Evolutionary conservation across 2,797 vertebrate genomes (phyloP).

Genomic region (Malacoctenus gilli): DNA sequence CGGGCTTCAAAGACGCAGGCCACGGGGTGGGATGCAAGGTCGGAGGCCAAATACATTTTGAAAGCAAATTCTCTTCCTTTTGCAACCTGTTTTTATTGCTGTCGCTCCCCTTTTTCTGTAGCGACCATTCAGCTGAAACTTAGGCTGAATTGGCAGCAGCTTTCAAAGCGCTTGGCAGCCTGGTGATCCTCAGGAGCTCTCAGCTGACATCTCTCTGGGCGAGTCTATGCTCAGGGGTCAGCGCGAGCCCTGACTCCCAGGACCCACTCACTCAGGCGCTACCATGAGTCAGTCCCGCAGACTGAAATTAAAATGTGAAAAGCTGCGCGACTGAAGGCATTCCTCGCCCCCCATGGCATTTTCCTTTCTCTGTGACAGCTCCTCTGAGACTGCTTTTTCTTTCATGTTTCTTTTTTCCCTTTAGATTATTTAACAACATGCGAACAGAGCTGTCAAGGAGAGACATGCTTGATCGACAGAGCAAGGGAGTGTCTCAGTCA

Average conservation of each 20-base stretch:
- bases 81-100: slow-evolving; percentile 92
- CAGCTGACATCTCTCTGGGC: slow-evolving; percentile 86
- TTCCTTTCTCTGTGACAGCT: slow-evolving; percentile 82
- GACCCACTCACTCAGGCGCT: slow-evolving; percentile 83
- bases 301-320: slow-evolving; percentile 93
- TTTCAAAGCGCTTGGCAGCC: slow-evolving; percentile 90
- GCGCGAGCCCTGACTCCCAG: slow-evolving; percentile 83
- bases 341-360: slow-evolving; percentile 82
- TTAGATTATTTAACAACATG: slow-evolving; percentile 85
- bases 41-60: slow-evolving; percentile 85
- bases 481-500: slow-evolving; percentile 76
- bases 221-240: slow-evolving; percentile 87
- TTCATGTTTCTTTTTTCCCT: slow-evolving; percentile 81
- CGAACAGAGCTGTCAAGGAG: slow-evolving; percentile 80
- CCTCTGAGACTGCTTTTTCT: slow-evolving; percentile 83
- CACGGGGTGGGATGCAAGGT: slow-evolving; percentile 77
- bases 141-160: slow-evolving; percentile 94
- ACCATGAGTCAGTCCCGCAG: slow-evolving; percentile 86
- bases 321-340: slow-evolving; percentile 84
- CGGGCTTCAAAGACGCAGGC: slow-evolving; percentile 82
- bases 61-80: slow-evolving; percentile 87
- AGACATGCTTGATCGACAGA: slow-evolving; percentile 82
- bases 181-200: slow-evolving; percentile 86
- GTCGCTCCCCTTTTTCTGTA: slow-evolving; percentile 84
- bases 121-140: slow-evolving; percentile 90